A percentile compares a stretch with the other conserved stretches of the same genome.
Evolutionary conservation across 1,140 invertebrate species (phyloP).

Genomic region (Cyclargus thomasi): DNA sequence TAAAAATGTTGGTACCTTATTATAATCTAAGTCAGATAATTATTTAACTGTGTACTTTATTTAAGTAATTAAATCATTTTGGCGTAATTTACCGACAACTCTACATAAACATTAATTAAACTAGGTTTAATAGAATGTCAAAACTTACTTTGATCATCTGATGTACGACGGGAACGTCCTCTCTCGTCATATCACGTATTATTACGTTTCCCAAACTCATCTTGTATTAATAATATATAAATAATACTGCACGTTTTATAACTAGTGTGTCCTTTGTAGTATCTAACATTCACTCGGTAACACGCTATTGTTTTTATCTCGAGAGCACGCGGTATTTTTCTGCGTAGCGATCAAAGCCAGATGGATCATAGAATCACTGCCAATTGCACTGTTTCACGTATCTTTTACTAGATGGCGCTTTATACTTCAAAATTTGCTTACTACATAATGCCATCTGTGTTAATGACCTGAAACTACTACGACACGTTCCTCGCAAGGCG

Average conservation of each 20-base stretch:
- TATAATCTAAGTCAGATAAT: too few relatives aligned
- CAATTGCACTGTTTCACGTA: not conserved
- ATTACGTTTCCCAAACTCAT: not conserved
- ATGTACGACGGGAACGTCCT: conserved; percentile 37
- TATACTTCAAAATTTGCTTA: not conserved
- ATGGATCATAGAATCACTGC: not conserved
- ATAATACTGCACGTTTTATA: not conserved
- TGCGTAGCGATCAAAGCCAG: not conserved
- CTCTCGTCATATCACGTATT: conserved; percentile 35
- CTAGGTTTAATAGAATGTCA: not conserved
- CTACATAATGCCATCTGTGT: not conserved
- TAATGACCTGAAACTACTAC: not conserved
- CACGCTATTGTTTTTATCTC: not conserved
- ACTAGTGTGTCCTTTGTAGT: not conserved
- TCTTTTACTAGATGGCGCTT: not conserved
- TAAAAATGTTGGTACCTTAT: too few relatives aligned
- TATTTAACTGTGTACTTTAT: too few relatives aligned
- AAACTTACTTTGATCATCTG: conserved; percentile 42
- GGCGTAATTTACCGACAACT: too few relatives aligned
- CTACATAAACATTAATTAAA: not conserved
- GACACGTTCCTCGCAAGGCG: not conserved
- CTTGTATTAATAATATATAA: not conserved
- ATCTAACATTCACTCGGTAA: not conserved
- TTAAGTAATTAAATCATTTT: too few relatives aligned
- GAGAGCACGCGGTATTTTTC: not conserved